Evolutionary conservation across 92 coral and sea anemone genomes (phyloP).

Genomic region (Epizoanthus illoricatus): DNA sequence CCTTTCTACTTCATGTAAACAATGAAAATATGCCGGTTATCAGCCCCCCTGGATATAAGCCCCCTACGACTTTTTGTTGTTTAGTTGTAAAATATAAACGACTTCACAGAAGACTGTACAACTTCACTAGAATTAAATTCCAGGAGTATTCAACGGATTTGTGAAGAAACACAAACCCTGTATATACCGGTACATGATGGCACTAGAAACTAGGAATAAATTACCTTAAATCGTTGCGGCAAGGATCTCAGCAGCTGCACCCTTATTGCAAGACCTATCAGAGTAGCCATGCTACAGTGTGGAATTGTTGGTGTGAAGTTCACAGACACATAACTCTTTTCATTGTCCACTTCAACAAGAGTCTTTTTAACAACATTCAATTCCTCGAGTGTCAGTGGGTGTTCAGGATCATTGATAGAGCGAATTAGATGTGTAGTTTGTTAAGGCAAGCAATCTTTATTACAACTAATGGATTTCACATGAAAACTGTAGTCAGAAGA

Average conservation of each 20-base stretch:
- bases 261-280: slow-evolving; percentile 94
- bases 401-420: slow-evolving; percentile 97
- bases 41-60: too few species aligned
- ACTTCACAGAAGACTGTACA: too few species aligned
- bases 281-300: slow-evolving; percentile 99
- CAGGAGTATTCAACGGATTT: too few species aligned
- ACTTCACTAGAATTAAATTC: too few species aligned
- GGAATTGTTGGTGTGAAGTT: slow-evolving; percentile 98
- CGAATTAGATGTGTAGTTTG: slow-evolving; percentile 76
- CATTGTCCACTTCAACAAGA: slow-evolving; percentile 85
- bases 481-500: too few species aligned
- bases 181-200: too few species aligned
- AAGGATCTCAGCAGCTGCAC: slow-evolving; percentile 88
- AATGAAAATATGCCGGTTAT: too few species aligned
- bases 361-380: slow-evolving; percentile 91
- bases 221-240: slow-evolving; percentile 91
- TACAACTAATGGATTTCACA: neutral
- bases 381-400: slow-evolving; percentile 94
- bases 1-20: too few species aligned
- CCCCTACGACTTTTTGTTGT: too few species aligned
- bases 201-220: too few species aligned
- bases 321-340: slow-evolving; percentile 71
- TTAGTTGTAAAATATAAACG: too few species aligned
- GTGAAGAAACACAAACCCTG: too few species aligned
- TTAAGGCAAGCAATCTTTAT: slow-evolving; percentile 38